phyloP scores from a whole-genome alignment of 1,140 invertebrate species.

The Brachionus rubens region DNA sequence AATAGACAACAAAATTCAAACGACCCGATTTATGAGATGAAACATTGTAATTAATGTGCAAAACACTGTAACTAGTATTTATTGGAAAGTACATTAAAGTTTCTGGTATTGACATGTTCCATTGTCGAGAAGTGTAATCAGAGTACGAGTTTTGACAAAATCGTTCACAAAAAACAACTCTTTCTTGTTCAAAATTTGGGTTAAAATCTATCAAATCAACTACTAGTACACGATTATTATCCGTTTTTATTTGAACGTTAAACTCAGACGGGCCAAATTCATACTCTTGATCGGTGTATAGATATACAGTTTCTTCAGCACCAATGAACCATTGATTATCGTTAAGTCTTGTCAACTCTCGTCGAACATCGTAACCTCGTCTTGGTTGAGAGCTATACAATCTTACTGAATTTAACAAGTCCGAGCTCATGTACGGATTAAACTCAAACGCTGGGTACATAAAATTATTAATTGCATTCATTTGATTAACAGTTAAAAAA shows the following conservation, averaged over 20 bases:
- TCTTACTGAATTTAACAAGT: background rate
- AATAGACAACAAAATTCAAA: constrained; percentile 36
- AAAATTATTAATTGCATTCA: background rate
- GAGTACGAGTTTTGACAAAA: constrained; percentile 16
- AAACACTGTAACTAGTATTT: constrained; percentile 30
- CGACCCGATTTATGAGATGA: constrained; percentile 1
- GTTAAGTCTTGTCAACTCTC: constrained; percentile 36
- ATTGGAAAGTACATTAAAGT: constrained; percentile 32
- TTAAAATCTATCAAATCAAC: constrained; percentile 44
- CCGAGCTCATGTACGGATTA: constrained; percentile 8
- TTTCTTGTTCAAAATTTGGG: constrained; percentile 35
- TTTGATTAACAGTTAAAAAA: constrained; percentile 10
- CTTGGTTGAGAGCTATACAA: constrained; percentile 1
- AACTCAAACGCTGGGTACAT: background rate
- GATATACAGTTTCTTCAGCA: background rate
- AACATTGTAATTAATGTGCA: constrained; percentile 30
- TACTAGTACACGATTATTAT: constrained; percentile 15
- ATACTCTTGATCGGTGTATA: constrained; percentile 37
- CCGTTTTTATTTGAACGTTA: constrained; percentile 42
- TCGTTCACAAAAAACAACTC: constrained; percentile 37
- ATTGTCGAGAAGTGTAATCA: constrained; percentile 11
- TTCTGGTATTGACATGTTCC: constrained; percentile 17
- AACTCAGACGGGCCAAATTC: constrained; percentile 44
- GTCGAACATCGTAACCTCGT: background rate
- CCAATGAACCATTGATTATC: constrained; percentile 43